phyloP scores from a whole-genome alignment of 2,113 vertebrate genomes.

The Peromyscus leucopus region DNA sequence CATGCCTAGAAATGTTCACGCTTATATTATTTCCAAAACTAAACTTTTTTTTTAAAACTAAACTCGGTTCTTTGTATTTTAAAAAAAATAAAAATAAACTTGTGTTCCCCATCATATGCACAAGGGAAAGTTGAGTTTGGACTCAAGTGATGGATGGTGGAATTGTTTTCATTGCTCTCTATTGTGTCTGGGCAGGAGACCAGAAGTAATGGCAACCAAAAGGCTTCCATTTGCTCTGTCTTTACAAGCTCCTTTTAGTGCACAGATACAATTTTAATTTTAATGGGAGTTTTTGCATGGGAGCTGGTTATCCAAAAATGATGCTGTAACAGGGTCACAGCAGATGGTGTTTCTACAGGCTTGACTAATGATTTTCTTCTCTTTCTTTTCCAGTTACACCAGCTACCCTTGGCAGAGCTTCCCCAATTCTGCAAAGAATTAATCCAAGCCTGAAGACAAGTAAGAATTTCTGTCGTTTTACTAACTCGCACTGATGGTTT shows the following conservation, averaged over 20 bases:
- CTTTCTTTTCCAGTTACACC: conserved; percentile 67
- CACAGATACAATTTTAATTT: conserved; percentile 13
- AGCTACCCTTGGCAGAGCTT: conserved; percentile 1
- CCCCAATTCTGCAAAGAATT: conserved; percentile 60
- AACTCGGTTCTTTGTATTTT: background rate
- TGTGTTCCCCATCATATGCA: background rate
- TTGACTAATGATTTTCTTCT: conserved; percentile 50
- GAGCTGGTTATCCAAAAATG: background rate
- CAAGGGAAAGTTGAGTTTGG: conserved; percentile 31
- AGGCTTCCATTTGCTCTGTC: conserved; percentile 24
- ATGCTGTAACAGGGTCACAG: background rate
- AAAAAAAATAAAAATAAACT: background rate
- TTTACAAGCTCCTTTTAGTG: background rate
- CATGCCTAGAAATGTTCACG: background rate
- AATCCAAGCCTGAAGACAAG: conserved; percentile 56
- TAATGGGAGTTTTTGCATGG: background rate
- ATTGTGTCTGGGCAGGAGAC: background rate
- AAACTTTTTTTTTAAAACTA: background rate
- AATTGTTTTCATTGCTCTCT: conserved; percentile 2
- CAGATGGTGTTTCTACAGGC: background rate
- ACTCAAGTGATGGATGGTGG: background rate
- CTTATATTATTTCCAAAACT: conserved; percentile 58
- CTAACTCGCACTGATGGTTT: background rate
- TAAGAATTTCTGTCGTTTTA: conserved; percentile 65
- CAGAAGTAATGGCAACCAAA: background rate